Evolutionary conservation across 2,797 vertebrate genomes (phyloP).

Genomic region (Pyrocephalus nanus): DNA sequence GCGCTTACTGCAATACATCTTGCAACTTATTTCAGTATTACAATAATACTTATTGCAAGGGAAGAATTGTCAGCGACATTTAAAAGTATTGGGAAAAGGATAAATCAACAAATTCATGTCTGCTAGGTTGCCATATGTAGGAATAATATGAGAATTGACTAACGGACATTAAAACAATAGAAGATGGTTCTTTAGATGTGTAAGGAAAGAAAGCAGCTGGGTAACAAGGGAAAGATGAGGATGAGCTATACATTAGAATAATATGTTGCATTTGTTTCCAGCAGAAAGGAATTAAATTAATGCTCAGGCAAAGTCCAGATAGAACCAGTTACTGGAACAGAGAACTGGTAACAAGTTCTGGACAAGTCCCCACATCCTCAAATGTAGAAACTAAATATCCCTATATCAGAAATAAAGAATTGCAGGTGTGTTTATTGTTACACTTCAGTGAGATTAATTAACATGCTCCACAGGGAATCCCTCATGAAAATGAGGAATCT

Average conservation of each 20-base stretch:
- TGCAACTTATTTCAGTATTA: background rate
- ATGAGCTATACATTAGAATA: background rate
- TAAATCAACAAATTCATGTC: background rate
- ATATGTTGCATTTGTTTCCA: background rate
- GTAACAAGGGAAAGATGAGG: background rate
- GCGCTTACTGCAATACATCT: background rate
- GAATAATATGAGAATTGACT: background rate
- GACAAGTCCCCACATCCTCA: background rate
- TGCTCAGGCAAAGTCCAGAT: background rate
- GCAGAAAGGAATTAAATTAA: background rate
- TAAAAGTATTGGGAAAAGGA: background rate
- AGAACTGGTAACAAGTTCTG: background rate
- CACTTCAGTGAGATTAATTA: conserved; percentile 20
- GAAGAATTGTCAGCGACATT: background rate
- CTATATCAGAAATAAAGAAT: background rate
- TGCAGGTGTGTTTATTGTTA: background rate
- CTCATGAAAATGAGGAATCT: background rate
- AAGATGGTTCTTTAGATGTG: background rate
- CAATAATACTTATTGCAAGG: background rate
- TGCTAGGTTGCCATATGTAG: background rate
- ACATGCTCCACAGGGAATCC: background rate
- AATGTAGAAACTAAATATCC: background rate
- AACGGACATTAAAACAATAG: background rate
- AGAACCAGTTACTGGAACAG: background rate
- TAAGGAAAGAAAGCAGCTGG: background rate